Evolutionary conservation across 1,140 invertebrate genomes (phyloP).

Genomic region (Microplitis mediator): DNA sequence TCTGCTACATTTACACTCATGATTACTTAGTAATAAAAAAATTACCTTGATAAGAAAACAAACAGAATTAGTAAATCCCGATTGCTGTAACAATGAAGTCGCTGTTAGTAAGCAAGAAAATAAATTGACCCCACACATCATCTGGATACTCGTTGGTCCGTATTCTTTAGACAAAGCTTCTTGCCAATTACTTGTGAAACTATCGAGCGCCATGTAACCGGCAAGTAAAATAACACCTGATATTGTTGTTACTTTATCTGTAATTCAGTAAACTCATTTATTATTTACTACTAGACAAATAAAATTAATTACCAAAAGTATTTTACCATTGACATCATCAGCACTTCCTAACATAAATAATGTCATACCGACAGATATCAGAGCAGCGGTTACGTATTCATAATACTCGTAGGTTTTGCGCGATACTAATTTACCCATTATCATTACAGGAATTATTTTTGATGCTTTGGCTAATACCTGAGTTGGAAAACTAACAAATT

Average conservation of each 20-base stretch:
- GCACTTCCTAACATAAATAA: constrained; percentile 83
- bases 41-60: constrained; percentile 75
- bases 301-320: neutral
- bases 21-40: too few species aligned
- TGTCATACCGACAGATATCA: constrained; percentile 92
- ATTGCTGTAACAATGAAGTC: constrained; percentile 87
- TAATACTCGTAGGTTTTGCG: constrained; percentile 87
- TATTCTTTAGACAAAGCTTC: constrained; percentile 86
- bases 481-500: constrained; percentile 97
- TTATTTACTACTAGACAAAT: constrained; percentile 34
- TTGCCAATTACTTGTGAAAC: constrained; percentile 99
- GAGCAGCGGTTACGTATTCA: constrained; percentile 89
- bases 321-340: constrained; percentile 62
- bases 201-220: constrained; percentile 93
- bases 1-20: too few species aligned
- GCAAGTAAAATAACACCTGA: constrained; percentile 87
- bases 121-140: constrained; percentile 97
- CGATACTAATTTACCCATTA: constrained; percentile 95
- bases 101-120: constrained; percentile 93
- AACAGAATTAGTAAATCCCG: constrained; percentile 77
- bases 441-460: constrained; percentile 97
- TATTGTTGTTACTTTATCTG: constrained; percentile 74
- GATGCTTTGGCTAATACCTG: constrained; percentile 94
- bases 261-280: constrained; percentile 31
- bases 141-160: constrained; percentile 85